Evolutionary conservation across 2,797 vertebrate species (phyloP).

Genomic region (Sternotherus odoratus): DNA sequence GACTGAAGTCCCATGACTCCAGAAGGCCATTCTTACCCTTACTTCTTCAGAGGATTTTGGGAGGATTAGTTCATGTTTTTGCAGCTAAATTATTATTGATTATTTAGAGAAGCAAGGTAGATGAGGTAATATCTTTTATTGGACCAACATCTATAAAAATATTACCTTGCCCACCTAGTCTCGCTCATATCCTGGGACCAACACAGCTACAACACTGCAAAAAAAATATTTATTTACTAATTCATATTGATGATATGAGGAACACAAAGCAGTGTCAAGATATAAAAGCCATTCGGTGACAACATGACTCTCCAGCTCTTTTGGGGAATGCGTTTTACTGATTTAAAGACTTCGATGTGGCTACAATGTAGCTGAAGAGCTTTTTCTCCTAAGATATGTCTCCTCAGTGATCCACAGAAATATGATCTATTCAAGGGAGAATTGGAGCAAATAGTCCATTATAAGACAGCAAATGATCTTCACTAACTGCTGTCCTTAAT

Average conservation of each 20-base stretch:
- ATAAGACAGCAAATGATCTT: background rate
- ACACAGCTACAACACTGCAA: background rate
- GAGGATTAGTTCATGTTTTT: background rate
- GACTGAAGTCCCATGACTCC: background rate
- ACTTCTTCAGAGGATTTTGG: background rate
- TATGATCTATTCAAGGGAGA: background rate
- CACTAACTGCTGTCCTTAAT: background rate
- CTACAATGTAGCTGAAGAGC: background rate
- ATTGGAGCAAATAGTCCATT: background rate
- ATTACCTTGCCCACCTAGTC: background rate
- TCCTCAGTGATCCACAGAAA: background rate
- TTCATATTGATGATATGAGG: background rate
- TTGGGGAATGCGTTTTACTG: background rate
- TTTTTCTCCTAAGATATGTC: conserved; percentile 2
- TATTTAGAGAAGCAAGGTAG: background rate
- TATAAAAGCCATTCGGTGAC: background rate
- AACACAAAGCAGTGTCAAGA: background rate
- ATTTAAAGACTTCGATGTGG: background rate
- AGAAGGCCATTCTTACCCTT: background rate
- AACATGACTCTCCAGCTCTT: background rate
- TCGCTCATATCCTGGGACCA: background rate
- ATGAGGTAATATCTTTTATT: background rate
- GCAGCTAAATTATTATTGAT: background rate
- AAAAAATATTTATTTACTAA: background rate
- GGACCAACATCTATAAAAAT: background rate